phyloP scores from a whole-genome alignment of 2,888 invertebrate species.

The Scaeva pyrastri region DNA sequence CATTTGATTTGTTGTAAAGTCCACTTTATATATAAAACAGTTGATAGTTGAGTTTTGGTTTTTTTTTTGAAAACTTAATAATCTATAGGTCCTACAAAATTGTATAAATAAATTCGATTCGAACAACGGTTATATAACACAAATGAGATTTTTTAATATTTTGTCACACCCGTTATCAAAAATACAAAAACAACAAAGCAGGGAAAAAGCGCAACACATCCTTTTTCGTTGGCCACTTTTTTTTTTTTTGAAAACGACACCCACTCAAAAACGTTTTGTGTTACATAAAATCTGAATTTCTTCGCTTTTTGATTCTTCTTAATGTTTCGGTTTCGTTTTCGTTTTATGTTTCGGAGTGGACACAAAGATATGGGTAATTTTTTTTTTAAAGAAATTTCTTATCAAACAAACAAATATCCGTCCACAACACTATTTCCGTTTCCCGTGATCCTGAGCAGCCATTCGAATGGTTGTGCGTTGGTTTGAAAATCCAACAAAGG shows the following conservation, averaged over 20 bases:
- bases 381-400: slow-evolving; percentile 15
- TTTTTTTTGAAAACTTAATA: slow-evolving; percentile 28
- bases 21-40: slow-evolving; percentile 18
- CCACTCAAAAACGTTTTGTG: slow-evolving; percentile 36
- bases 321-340: too few species aligned
- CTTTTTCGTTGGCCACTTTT: slow-evolving; percentile 21
- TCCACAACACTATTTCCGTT: slow-evolving; percentile 52
- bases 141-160: background rate
- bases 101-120: slow-evolving; percentile 61
- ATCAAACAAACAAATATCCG: slow-evolving; percentile 43
- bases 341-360: background rate
- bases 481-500: slow-evolving; percentile 18
- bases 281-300: slow-evolving; percentile 43
- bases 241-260: background rate
- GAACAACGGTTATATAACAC: slow-evolving; percentile 28
- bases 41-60: background rate
- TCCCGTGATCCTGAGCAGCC: slow-evolving; percentile 12
- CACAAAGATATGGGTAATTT: background rate
- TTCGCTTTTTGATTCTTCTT: background rate
- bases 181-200: background rate
- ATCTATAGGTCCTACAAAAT: slow-evolving; percentile 8
- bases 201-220: slow-evolving; percentile 22
- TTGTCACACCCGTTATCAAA: slow-evolving; percentile 33
- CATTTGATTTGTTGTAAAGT: slow-evolving; percentile 36
- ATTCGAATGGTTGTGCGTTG: too few species aligned